Conservation (phyloP, 2,113 vertebrate species). For the Triplophysa rosa region DNA sequence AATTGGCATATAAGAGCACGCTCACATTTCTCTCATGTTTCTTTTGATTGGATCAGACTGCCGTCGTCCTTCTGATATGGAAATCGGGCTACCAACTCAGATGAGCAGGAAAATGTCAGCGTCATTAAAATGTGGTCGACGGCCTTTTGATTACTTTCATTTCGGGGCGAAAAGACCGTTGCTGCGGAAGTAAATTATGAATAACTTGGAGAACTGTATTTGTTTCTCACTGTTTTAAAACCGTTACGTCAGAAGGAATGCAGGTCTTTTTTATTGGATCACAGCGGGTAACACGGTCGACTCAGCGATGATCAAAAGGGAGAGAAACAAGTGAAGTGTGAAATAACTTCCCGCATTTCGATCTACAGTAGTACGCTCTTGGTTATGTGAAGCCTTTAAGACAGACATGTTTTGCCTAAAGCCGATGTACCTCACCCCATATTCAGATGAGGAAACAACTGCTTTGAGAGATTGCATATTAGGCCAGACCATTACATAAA, state of each 20-base stretch:
- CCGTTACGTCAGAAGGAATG: constrained; percentile 23
- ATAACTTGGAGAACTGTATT: constrained; percentile 38
- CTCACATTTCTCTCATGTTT: constrained; percentile 61
- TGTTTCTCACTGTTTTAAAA: constrained; percentile 36
- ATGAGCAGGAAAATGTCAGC: constrained; percentile 70
- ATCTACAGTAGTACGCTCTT: neutral
- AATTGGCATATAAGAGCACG: constrained; percentile 63
- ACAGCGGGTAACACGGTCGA: constrained; percentile 11
- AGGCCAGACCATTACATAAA: neutral
- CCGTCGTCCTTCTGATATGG: constrained; percentile 72
- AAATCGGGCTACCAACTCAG: constrained; percentile 67
- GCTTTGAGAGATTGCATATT: neutral
- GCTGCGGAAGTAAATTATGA: constrained; percentile 22
- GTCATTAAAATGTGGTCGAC: constrained; percentile 63
- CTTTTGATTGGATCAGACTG: constrained; percentile 73
- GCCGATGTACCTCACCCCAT: neutral
- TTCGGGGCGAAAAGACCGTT: constrained; percentile 28
- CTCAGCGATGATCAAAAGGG: constrained; percentile 58
- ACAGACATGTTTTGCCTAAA: constrained; percentile 2
- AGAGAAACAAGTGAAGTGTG: constrained; percentile 66
- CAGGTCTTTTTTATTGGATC: constrained; percentile 32
- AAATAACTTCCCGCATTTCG: constrained; percentile 63
- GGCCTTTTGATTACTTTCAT: constrained; percentile 45
- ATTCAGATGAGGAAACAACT: neutral
- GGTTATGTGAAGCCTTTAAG: constrained; percentile 16